These are phyloP conservation scores for Montipora efflorescens DNA, from an alignment of 64 coral and sea anemone genomes.

Conservation along the genomic window DNA sequence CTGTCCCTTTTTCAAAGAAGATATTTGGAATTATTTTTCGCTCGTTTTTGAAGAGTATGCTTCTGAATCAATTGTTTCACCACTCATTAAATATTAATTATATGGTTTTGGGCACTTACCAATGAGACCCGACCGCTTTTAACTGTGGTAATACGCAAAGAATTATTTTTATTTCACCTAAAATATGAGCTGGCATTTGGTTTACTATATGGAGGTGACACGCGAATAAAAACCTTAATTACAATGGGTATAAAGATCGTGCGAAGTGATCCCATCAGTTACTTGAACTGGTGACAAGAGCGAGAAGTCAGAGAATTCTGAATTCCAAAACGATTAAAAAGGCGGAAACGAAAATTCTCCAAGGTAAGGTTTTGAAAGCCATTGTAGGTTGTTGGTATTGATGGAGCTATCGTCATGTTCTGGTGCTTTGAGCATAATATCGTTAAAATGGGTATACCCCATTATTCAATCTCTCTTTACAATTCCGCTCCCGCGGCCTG, in stretches of 20 bases:
- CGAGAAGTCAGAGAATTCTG: background rate
- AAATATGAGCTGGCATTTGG: background rate
- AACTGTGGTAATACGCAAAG: background rate
- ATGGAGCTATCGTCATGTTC: background rate
- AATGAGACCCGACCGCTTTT: background rate
- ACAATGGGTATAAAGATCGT: background rate
- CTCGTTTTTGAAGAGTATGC: slow-evolving; percentile 40
- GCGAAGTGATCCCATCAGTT: background rate
- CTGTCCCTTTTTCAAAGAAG: background rate
- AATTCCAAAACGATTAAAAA: background rate
- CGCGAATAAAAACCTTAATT: slow-evolving; percentile 9
- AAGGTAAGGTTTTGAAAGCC: background rate
- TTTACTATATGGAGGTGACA: slow-evolving; percentile 3
- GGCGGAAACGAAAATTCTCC: background rate
- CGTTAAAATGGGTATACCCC: background rate
- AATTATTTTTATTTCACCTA: background rate
- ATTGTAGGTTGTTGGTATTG: background rate
- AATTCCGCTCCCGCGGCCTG: background rate
- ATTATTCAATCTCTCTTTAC: background rate
- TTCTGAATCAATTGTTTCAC: background rate
- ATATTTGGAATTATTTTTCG: slow-evolving; percentile 51
- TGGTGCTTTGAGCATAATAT: background rate
- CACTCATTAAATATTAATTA: slow-evolving; percentile 57
- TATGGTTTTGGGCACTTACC: background rate
- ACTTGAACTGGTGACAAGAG: background rate